phyloP scores from a whole-genome alignment of 2,797 vertebrate genomes.

The Eutrigla gurnardus region DNA sequence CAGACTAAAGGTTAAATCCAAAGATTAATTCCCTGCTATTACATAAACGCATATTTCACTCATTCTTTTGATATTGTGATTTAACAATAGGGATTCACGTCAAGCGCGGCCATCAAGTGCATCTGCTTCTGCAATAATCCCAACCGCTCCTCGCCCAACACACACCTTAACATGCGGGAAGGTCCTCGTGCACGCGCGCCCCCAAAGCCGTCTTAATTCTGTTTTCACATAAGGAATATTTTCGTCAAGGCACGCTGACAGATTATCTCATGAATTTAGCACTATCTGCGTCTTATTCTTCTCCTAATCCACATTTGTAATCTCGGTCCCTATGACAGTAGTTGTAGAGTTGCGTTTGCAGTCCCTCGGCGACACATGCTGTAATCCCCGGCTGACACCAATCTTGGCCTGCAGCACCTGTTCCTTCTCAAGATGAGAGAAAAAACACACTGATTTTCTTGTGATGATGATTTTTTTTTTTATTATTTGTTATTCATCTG shows the following conservation, averaged over 20 bases:
- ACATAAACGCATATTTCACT: not conserved
- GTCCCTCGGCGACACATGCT: slow-evolving; percentile 73
- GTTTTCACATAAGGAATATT: slow-evolving; percentile 71
- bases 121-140: slow-evolving; percentile 33
- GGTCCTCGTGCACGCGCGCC: not conserved
- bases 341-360: slow-evolving; percentile 70
- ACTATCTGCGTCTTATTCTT: slow-evolving; percentile 74
- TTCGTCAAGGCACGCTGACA: slow-evolving; percentile 53
- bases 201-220: slow-evolving; percentile 47
- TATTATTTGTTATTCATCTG: slow-evolving; percentile 17
- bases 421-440: slow-evolving; percentile 56
- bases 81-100: not conserved
- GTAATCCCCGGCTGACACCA: slow-evolving; percentile 81
- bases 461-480: slow-evolving; percentile 17
- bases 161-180: not conserved
- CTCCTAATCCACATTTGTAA: slow-evolving; percentile 82
- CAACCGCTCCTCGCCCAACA: slow-evolving; percentile 3
- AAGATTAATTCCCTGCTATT: not conserved
- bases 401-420: slow-evolving; percentile 81
- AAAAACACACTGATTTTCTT: slow-evolving; percentile 49
- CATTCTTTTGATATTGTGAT: slow-evolving; percentile 8
- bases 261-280: slow-evolving; percentile 79
- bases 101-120: slow-evolving; percentile 7
- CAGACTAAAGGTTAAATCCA: not conserved
- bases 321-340: slow-evolving; percentile 66